Base-by-base conservation (phyloP, 2,888 invertebrate genomes). In the Mayetiola destructor region DNA sequence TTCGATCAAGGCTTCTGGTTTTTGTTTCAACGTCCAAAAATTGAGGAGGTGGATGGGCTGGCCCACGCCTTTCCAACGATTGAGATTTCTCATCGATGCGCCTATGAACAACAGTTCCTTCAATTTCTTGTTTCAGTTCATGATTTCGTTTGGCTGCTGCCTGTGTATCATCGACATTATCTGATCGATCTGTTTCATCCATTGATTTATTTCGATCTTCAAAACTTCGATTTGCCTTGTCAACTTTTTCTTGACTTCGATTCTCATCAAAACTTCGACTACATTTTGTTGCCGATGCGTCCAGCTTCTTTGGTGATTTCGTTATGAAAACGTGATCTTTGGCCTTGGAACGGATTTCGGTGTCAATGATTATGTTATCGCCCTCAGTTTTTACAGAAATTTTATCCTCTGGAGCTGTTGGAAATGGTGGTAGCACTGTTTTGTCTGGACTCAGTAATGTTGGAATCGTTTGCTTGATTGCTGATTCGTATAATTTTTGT, bases 241-340 rank as follows among this genome's bases (percentile, higher is more conserved):
- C 75, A 1, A 76, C 64, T 67, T 80, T 80, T 54, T 70, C 71
- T 5, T 75, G 68, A 58, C 74, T 69, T 55, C 80, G 78, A 62
- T 73, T 75, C 61, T 80, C 80, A 63, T 80, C 80, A 63, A 80
- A 80, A 64, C 80, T 80, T 59, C 78, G 75, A 64, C 80, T 80
- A 65, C 79, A 80, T 48, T 78, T 78, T 16, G 71, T 71, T 55
- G 79, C 62, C 59, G 78, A 79, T 57, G 76, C 78, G 63, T 85
- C 84, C 5, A 84, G 68, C 64, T 84, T 83, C 60, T 84, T 81
- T 0, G 84, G 85, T 3, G 83, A 81, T 66, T 85, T 85, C 0
- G 85, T 84, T 63, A 85, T 85, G 58, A 85, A 77, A 5, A 85
- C 84, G 60, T 84, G 84, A 69, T 85, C 84, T 67, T 84, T 84